Percentiles rank a stretch among this genome's conserved stretches.
Evolutionary conservation across 2,888 invertebrate genomes (phyloP).

Genomic region (Bellardia bayeri): DNA sequence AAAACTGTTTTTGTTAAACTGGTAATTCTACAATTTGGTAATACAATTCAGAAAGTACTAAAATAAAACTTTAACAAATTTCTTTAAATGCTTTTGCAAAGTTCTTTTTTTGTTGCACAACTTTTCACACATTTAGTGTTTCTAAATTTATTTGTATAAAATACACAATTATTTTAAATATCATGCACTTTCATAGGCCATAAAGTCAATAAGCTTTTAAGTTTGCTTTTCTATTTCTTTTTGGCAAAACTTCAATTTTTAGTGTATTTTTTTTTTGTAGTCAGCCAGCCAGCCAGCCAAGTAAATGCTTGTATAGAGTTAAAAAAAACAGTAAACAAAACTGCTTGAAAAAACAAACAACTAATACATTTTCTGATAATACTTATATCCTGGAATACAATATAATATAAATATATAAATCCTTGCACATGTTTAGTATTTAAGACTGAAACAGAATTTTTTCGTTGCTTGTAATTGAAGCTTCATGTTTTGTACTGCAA

Average conservation of each 20-base stretch:
- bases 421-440: background rate
- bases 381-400: too few species aligned
- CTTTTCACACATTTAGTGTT: background rate
- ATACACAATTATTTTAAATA: background rate
- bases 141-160: background rate
- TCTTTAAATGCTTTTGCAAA: too few species aligned
- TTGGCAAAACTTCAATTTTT: background rate
- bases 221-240: too few species aligned
- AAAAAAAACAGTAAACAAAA: background rate
- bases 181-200: slow-evolving; percentile 10
- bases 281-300: background rate
- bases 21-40: too few species aligned
- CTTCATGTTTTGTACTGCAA: background rate
- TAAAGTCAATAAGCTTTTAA: slow-evolving; percentile 46
- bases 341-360: background rate
- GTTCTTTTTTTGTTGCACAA: background rate
- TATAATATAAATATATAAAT: background rate
- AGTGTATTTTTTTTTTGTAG: background rate
- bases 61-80: too few species aligned
- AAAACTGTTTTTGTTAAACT: too few species aligned
- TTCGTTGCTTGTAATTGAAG: background rate
- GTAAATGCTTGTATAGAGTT: slow-evolving; percentile 23
- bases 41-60: too few species aligned
- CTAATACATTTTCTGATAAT: background rate
- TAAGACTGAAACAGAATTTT: background rate